These are phyloP conservation scores for Trachelus stipa DNA, from an alignment of 2,888 invertebrate species.

Conservation along the genomic window DNA sequence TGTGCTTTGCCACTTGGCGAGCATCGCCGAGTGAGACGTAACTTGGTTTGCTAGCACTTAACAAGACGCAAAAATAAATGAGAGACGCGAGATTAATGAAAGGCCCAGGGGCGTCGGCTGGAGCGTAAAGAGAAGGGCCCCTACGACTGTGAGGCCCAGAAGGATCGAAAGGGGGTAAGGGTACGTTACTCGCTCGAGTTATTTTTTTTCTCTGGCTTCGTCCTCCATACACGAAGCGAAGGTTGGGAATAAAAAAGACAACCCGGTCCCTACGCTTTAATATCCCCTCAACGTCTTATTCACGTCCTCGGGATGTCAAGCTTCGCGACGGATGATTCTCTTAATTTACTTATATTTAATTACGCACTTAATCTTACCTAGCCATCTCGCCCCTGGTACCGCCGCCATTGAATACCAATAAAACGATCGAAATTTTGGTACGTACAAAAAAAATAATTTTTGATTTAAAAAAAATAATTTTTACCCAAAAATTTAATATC, in stretches of 20 bases:
- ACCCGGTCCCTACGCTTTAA: too few species aligned
- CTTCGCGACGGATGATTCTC: conserved; percentile 49
- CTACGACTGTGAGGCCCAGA: conserved; percentile 26
- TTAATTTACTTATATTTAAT: conserved; percentile 65
- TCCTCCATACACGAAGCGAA: conserved; percentile 7
- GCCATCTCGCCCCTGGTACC: conserved; percentile 17
- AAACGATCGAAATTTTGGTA: too few species aligned
- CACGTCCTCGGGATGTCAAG: conserved; percentile 30
- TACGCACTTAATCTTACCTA: conserved; percentile 40
- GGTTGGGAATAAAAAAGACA: too few species aligned
- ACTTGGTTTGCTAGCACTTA: conserved; percentile 29
- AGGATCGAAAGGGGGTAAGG: conserved; percentile 23
- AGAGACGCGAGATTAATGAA: conserved; percentile 65
- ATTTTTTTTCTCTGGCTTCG: conserved; percentile 22
- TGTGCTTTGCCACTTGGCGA: background rate
- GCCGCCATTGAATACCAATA: too few species aligned
- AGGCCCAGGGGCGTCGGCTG: conserved; percentile 55
- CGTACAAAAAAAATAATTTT: too few species aligned
- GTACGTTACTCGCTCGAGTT: background rate
- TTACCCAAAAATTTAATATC: too few species aligned
- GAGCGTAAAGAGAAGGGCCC: conserved; percentile 44
- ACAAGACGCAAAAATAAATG: conserved; percentile 64
- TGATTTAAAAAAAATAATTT: too few species aligned
- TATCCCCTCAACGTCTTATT: background rate
- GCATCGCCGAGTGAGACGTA: background rate